phyloP scores from a whole-genome alignment of 2,888 invertebrate genomes.

The Dastarcus helophoroides region DNA sequence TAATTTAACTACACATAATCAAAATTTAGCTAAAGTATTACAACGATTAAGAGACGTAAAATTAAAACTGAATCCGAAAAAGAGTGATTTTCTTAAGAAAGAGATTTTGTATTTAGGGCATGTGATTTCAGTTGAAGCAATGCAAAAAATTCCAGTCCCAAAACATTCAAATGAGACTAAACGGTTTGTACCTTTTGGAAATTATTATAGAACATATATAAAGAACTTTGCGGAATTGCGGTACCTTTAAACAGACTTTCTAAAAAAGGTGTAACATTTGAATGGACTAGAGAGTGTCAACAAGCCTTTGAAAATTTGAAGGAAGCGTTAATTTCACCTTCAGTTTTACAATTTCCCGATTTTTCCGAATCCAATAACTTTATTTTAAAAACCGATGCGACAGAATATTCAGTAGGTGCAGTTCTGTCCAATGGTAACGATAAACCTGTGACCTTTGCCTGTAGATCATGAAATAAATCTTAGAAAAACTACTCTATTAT shows the following conservation, averaged over 20 bases:
- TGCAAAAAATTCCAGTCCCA: constrained; percentile 16
- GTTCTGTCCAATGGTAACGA: constrained; percentile 11
- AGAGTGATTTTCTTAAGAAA: too few relatives aligned
- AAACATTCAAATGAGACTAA: constrained; percentile 13
- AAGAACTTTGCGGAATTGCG: constrained; percentile 12
- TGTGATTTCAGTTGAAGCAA: constrained; percentile 15
- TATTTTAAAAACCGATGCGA: constrained; percentile 13
- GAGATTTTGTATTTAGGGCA: too few relatives aligned
- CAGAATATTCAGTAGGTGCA: constrained; percentile 12
- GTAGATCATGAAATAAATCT: constrained; percentile 10
- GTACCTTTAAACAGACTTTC: too few relatives aligned
- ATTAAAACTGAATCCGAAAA: too few relatives aligned
- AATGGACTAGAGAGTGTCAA: constrained; percentile 14
- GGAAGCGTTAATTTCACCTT: constrained; percentile 9
- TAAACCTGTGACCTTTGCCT: constrained; percentile 4
- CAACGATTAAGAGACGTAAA: too few relatives aligned
- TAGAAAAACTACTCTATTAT: constrained; percentile 11
- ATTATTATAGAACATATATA: constrained; percentile 14
- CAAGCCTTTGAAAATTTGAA: constrained; percentile 13
- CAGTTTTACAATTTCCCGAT: constrained; percentile 13
- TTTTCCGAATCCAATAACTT: constrained; percentile 12
- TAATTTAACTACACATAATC: constrained; percentile 15
- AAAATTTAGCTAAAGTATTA: too few relatives aligned
- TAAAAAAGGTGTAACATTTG: constrained; percentile 9
- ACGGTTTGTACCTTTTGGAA: constrained; percentile 16